Percentiles rank a stretch among this genome's conserved stretches.
Evolutionary conservation across 2,113 vertebrate genomes (phyloP).

Genomic region (Anguilla rostrata): DNA sequence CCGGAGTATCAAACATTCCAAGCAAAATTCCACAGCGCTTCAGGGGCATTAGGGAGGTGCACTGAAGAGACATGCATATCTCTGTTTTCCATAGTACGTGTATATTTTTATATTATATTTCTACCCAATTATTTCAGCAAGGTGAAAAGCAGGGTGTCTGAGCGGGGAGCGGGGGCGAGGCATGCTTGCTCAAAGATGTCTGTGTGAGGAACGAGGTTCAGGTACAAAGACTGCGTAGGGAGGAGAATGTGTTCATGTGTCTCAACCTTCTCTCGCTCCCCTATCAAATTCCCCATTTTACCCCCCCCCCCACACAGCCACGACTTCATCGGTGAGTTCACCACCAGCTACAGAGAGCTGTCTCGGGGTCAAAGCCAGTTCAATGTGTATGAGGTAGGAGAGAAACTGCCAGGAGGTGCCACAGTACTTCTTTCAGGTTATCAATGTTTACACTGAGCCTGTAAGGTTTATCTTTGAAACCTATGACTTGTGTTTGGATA

Average conservation of each 20-base stretch:
- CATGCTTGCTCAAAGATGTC: background rate
- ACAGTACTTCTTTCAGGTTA: background rate
- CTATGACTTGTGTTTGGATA: background rate
- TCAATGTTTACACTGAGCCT: background rate
- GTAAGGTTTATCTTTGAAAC: background rate
- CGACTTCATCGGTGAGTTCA: conserved; percentile 84
- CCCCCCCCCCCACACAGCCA: conserved; percentile 61
- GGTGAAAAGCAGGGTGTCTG: background rate
- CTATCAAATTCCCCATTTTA: background rate
- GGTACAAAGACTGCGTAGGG: background rate
- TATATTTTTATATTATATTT: background rate
- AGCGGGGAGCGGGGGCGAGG: background rate
- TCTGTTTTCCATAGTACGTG: background rate
- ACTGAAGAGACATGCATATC: background rate
- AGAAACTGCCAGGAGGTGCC: background rate
- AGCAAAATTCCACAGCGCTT: background rate
- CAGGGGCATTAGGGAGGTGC: background rate
- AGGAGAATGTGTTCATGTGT: background rate
- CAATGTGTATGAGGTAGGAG: conserved; percentile 81
- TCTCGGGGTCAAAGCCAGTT: conserved; percentile 83
- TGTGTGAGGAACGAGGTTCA: background rate
- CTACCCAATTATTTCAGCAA: background rate
- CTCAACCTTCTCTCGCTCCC: background rate
- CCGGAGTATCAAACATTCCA: background rate
- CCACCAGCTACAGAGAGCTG: conserved; percentile 84